Conservation (phyloP, 2,888 invertebrate species). For the Tridacna gigas region DNA sequence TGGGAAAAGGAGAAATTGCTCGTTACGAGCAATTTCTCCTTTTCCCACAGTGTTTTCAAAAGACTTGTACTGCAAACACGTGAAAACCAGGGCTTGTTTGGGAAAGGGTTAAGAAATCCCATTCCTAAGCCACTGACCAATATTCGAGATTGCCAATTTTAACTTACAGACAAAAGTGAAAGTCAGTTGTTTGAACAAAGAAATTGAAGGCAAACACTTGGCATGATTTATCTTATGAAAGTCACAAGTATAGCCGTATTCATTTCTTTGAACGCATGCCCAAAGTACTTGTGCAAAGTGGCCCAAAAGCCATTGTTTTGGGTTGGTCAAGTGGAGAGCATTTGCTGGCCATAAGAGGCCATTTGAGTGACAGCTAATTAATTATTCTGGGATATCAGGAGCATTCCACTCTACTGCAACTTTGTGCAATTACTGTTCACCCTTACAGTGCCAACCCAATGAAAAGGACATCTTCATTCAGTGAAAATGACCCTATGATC, state of each 20-base stretch:
- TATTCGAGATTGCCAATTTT: too few relatives aligned
- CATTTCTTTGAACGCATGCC: background rate
- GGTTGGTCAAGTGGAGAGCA: conserved; percentile 49
- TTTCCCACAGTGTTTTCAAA: too few relatives aligned
- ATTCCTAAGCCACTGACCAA: too few relatives aligned
- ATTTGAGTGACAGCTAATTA: conserved; percentile 63
- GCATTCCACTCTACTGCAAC: conserved; percentile 2
- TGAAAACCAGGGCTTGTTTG: too few relatives aligned
- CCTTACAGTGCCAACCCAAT: background rate
- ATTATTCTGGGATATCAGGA: conserved; percentile 49
- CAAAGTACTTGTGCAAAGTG: background rate
- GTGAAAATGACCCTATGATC: too few relatives aligned
- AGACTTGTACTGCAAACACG: too few relatives aligned
- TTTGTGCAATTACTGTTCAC: background rate
- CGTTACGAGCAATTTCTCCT: too few relatives aligned
- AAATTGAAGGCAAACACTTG: conserved; percentile 18
- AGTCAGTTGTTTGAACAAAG: conserved; percentile 24
- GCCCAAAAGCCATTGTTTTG: conserved; percentile 41
- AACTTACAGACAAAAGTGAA: background rate
- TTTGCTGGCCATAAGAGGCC: conserved; percentile 33
- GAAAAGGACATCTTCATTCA: too few relatives aligned
- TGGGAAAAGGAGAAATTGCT: too few relatives aligned
- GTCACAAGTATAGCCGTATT: conserved; percentile 3
- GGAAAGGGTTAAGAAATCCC: too few relatives aligned
- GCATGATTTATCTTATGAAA: conserved; percentile 10